Evolutionary conservation across 2,888 invertebrate species (phyloP), one percentile per base, ranked within the genome.

Genomic region (Ptychoptera contaminata): DNA sequence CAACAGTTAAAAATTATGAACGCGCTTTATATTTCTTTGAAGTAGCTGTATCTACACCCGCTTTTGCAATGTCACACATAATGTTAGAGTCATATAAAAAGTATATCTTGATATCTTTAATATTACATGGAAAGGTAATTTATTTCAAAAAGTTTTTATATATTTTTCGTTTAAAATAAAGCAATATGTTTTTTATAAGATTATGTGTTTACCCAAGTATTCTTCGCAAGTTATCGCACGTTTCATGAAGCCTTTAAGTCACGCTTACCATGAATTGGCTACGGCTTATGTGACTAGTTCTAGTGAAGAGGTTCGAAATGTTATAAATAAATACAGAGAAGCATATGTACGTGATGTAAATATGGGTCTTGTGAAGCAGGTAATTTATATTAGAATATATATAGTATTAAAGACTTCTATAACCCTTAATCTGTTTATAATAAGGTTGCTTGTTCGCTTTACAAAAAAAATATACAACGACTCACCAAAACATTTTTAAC

Each of bases 71-170:
- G 47, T 94, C 94, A 48, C 91, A 93, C 62, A 91, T 97, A 48
- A 94, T 96, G 92, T 70, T 97, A 48, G 96, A 96, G 68, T 83
- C 94, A 11, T 96, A 94, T 65, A 96, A 96, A 67, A 97, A 97
- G 64, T 94, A 86, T 59, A 83, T 94, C 56, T 71, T 97, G 51
- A 83, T 96, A 34, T 90, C 92, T 35, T 72, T 94, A 46, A 85
- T 96, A 58, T 68, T 91, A 48, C 81, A 91, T 67, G 94, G 94
- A 58, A 92, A 92, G 74, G 84, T 91, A 57, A 57, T 39, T 16
- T 8, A 30, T 29, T 30, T 12, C 32, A 16, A 38, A 47, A 48
- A 32, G 9, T 32, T 32, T 9, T 32, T 3, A 30, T 30, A 8
- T 30, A 32, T 32, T 32, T 9, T 32, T 32, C n/a, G 9, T 16